Percentiles rank a stretch among this genome's conserved stretches.
phyloP scores from a whole-genome alignment of 1,140 invertebrate genomes.

The Eueides isabella region DNA sequence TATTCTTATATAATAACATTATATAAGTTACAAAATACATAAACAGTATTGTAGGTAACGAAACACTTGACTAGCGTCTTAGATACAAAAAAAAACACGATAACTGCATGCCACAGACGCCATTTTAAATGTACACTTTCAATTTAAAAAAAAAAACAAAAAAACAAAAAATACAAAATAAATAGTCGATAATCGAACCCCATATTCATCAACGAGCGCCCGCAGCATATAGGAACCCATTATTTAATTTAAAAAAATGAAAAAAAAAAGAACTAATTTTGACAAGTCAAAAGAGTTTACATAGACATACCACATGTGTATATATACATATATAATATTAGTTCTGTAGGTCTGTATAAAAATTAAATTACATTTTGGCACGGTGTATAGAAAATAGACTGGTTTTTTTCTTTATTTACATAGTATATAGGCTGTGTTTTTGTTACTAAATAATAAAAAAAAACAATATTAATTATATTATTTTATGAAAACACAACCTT shows the following conservation, averaged over 20 bases:
- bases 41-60: conserved; percentile 78
- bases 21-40: conserved; percentile 79
- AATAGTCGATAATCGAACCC: conserved; percentile 25
- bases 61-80: conserved; percentile 78
- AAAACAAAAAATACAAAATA: conserved; percentile 18
- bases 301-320: background rate
- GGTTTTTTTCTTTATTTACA: conserved; percentile 34
- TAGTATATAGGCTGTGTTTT: conserved; percentile 21
- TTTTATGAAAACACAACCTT: conserved; percentile 25
- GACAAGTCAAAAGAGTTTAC: background rate
- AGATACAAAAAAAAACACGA: conserved; percentile 50
- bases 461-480: conserved; percentile 1
- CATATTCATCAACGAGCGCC: conserved; percentile 33
- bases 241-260: conserved; percentile 40
- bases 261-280: background rate
- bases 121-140: conserved; percentile 13
- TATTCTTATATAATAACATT: conserved; percentile 76
- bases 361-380: conserved; percentile 46
- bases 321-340: background rate
- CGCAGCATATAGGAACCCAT: conserved; percentile 41
- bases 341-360: conserved; percentile 32
- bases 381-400: conserved; percentile 44
- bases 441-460: too few species aligned
- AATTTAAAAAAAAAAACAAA: background rate
- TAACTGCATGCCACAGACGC: conserved; percentile 41